Evolutionary conservation across 2,797 vertebrate genomes (phyloP).

Genomic region (Rhinophrynus dorsalis): DNA sequence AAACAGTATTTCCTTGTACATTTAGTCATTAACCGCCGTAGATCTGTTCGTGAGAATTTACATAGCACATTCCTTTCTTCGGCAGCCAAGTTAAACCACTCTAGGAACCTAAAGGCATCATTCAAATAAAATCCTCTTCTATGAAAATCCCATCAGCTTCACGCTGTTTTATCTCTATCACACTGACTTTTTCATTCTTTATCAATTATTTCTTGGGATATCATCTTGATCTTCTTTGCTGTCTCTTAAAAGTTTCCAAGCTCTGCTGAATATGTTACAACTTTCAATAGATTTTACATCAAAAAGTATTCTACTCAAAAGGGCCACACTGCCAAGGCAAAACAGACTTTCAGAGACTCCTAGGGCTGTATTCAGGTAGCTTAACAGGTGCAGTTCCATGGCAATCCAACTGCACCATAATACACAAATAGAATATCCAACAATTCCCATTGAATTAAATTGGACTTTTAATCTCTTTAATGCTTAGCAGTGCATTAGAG

Average conservation of each 20-base stretch:
- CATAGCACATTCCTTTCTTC: not conserved
- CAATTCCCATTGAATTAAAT: too few species aligned
- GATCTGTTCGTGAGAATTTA: too few species aligned
- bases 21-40: too few species aligned
- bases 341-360: too few species aligned
- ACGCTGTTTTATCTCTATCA: conserved; percentile 7
- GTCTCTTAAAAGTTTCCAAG: conserved; percentile 1
- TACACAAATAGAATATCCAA: too few species aligned
- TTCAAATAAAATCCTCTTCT: not conserved
- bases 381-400: too few species aligned
- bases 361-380: too few species aligned
- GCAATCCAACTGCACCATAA: too few species aligned
- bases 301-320: not conserved
- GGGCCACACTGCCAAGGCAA: too few species aligned
- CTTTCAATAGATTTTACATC: conserved; percentile 3
- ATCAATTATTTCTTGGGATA: conserved; percentile 20
- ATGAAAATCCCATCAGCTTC: conserved; percentile 4
- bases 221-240: conserved; percentile 4
- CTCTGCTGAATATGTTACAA: not conserved
- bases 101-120: not conserved
- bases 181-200: conserved; percentile 8
- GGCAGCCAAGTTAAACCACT: not conserved
- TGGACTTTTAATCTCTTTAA: too few species aligned
- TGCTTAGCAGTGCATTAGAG: too few species aligned
- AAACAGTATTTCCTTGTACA: too few species aligned